Evolutionary conservation across 2,888 invertebrate species (phyloP), one percentile per base, ranked within the genome.

Genomic region (Pycnomerus fuliginosus): DNA sequence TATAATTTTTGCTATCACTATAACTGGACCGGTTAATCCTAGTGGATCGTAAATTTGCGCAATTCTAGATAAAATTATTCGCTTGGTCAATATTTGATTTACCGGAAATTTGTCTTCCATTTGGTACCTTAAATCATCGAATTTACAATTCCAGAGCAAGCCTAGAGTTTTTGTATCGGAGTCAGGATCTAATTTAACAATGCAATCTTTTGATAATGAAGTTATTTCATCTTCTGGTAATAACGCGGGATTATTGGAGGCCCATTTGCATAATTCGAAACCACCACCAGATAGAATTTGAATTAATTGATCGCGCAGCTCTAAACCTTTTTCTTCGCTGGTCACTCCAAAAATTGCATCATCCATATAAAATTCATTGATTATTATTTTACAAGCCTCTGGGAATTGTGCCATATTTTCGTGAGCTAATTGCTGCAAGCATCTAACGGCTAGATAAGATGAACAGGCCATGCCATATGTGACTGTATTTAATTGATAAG

Each of bases 21-120:
- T 30, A 11, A 34, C n/a, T 20, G 41, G 44, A 12, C 40, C 32
- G 3, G 44, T 16, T 12, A 42, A 13, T 2, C 47, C 47, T 5
- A 50, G 23, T 11, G 44, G 50, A 28, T 50, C 50, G 28, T 39
- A 48, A 15, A 44, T 39, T 43, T 16, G 15, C 8, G 16, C 11
- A 16, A 10, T 16, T 5, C 7, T n/a, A 10, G 45, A 35, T 31
- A 45, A 28, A 29, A 41, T 35, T 12, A 27, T 4, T 10, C 45
- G 25, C 16, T 45, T 41, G n/a, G 42, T 40, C 3, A 12, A 23
- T 17, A 11, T 5, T 13, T 41, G 12, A 14, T 24, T 8, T 3
- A 5, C 10, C 23, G 11, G 30, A 25, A 15, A n/a, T 12, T 31
- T 31, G 8, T 12, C 12, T 16, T 31, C 2, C 10, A 16, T 31